phyloP scores from a whole-genome alignment of 2,113 vertebrate species.

The Planiliza haematocheilus region DNA sequence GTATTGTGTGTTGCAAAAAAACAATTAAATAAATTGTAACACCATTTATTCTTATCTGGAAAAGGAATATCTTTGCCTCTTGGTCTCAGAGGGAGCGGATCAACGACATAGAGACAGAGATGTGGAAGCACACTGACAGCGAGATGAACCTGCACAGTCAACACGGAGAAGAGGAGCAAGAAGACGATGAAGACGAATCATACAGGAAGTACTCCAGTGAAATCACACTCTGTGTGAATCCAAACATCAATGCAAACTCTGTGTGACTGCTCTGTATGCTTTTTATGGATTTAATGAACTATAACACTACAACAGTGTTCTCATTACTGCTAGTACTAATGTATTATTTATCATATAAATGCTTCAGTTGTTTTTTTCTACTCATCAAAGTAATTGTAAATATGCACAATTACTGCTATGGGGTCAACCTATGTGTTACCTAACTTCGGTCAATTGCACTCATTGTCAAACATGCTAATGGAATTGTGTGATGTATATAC shows the following conservation, averaged over 20 bases:
- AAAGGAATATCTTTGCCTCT: constrained; percentile 34
- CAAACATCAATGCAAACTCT: constrained; percentile 21
- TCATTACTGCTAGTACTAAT: too few species aligned
- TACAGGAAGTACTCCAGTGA: constrained; percentile 67
- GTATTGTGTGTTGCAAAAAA: neutral
- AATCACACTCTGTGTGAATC: constrained; percentile 61
- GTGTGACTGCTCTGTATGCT: neutral
- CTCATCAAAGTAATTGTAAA: too few species aligned
- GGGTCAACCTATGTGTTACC: too few species aligned
- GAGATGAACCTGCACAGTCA: constrained; percentile 35
- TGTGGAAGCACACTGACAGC: constrained; percentile 65
- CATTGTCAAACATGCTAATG: too few species aligned
- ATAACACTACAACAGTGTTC: too few species aligned
- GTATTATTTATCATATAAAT: too few species aligned
- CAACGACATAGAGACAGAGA: constrained; percentile 71
- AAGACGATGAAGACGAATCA: constrained; percentile 24
- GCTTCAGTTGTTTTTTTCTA: too few species aligned
- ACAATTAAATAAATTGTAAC: too few species aligned
- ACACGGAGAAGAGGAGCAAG: constrained; percentile 10
- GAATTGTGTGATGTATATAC: too few species aligned
- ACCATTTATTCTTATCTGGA: neutral
- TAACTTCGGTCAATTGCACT: too few species aligned
- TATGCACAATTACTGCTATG: too few species aligned
- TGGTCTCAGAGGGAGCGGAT: constrained; percentile 38
- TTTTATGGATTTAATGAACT: too few species aligned